Conservation (phyloP, 2,888 invertebrate species). For the Drosophila limbata region DNA sequence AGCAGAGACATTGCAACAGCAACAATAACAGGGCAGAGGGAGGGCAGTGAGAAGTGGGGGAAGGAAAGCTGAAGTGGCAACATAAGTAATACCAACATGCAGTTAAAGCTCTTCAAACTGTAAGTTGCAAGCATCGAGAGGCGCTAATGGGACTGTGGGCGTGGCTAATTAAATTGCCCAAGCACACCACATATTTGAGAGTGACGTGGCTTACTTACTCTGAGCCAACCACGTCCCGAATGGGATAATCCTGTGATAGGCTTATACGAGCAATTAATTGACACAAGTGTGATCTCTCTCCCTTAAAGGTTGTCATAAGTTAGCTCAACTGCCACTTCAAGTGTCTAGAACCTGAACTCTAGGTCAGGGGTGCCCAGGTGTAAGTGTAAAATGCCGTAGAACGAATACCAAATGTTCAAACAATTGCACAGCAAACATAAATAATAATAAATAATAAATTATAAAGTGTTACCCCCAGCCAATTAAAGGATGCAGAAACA, state of each 20-base stretch:
- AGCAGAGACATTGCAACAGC: constrained; percentile 23
- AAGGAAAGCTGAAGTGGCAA: constrained; percentile 8
- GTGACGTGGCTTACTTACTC: background rate
- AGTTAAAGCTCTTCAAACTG: constrained; percentile 7
- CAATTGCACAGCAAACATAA: too few species aligned
- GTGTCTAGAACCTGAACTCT: background rate
- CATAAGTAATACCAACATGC: constrained; percentile 22
- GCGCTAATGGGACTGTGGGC: constrained; percentile 22
- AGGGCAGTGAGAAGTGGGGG: background rate
- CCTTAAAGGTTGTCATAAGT: background rate
- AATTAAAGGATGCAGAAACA: too few species aligned
- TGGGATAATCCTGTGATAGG: background rate
- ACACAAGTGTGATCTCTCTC: background rate
- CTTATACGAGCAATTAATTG: background rate
- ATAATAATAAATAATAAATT: too few species aligned
- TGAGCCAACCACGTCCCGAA: background rate
- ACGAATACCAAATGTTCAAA: too few species aligned
- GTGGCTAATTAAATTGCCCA: constrained; percentile 19
- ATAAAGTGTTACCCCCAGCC: too few species aligned
- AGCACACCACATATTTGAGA: background rate
- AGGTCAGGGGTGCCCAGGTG: too few species aligned
- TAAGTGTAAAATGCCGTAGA: too few species aligned
- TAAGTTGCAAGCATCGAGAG: constrained; percentile 3
- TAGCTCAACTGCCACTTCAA: background rate
- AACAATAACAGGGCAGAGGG: background rate